Evolutionary conservation across 2,113 vertebrate species (phyloP).

Genomic region (Cephalopholis sonnerati): DNA sequence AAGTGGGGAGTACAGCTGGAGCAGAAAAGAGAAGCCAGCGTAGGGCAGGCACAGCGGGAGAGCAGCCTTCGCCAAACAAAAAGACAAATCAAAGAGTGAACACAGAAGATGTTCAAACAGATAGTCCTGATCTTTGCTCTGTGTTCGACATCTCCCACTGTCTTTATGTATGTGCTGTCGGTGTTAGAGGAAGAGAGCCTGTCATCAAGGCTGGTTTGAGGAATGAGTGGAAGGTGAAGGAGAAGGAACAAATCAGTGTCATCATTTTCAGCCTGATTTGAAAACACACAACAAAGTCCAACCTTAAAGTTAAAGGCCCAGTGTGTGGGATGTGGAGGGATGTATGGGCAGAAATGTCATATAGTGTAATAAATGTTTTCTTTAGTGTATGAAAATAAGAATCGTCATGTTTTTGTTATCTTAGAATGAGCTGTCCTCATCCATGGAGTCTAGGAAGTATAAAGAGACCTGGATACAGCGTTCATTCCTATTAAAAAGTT

Average conservation of each 20-base stretch:
- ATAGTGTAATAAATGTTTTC: no score
- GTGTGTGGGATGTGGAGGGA: no score
- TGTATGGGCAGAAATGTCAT: no score
- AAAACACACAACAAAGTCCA: neutral
- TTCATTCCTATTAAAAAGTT: no score
- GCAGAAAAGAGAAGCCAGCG: slow-evolving; percentile 33
- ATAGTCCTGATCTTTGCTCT: slow-evolving; percentile 44
- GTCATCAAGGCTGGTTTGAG: neutral
- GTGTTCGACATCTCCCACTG: slow-evolving; percentile 10
- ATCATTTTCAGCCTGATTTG: neutral
- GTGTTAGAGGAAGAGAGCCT: neutral
- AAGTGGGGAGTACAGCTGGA: slow-evolving; percentile 51
- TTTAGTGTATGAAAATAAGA: no score
- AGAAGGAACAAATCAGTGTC: neutral
- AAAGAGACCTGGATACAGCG: no score
- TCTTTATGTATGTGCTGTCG: neutral
- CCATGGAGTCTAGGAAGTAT: no score
- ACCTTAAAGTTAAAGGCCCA: no score
- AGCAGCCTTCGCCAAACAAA: slow-evolving; percentile 54
- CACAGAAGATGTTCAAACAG: slow-evolving; percentile 46
- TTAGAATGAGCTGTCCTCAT: no score
- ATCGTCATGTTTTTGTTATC: no score
- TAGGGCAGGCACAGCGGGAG: slow-evolving; percentile 51
- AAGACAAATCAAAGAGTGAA: slow-evolving; percentile 54
- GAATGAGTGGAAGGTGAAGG: neutral